These are phyloP conservation scores for Ciona savignyi DNA, from an alignment of 23 tunicate genomes.

Conservation along the genomic window DNA sequence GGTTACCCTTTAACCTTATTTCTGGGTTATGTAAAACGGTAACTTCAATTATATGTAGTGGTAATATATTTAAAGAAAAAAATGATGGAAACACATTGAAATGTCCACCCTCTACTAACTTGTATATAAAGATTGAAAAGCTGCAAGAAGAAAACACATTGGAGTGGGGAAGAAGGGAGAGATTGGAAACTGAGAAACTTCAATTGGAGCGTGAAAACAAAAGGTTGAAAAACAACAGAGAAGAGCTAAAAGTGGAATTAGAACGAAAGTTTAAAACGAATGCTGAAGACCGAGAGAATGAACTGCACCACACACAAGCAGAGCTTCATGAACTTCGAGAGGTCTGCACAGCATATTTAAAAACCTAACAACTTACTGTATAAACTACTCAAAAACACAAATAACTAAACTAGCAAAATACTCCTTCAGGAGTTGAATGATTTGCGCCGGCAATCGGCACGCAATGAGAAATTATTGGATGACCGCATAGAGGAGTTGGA, in stretches of 20 bases:
- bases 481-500: constrained; percentile 26
- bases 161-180: constrained; percentile 48
- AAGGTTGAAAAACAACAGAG: constrained; percentile 7
- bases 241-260: constrained; percentile 17
- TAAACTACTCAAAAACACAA: background rate
- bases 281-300: constrained; percentile 33
- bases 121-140: constrained; percentile 20
- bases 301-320: constrained; percentile 17
- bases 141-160: constrained; percentile 44
- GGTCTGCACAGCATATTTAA: background rate
- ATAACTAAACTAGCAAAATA: too few relatives aligned
- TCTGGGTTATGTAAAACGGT: too few relatives aligned
- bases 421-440: constrained; percentile 25
- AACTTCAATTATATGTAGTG: too few relatives aligned
- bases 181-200: constrained; percentile 43
- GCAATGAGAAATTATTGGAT: constrained; percentile 28
- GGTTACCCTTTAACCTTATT: too few relatives aligned
- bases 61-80: too few relatives aligned
- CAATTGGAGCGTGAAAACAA: constrained; percentile 50
- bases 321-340: constrained; percentile 28
- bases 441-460: constrained; percentile 13
- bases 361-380: background rate
- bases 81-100: too few relatives aligned
- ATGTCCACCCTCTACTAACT: background rate
- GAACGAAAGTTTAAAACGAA: constrained; percentile 10